Conservation (phyloP, 2,888 invertebrate genomes). For the Zaprionus bogoriensis region DNA sequence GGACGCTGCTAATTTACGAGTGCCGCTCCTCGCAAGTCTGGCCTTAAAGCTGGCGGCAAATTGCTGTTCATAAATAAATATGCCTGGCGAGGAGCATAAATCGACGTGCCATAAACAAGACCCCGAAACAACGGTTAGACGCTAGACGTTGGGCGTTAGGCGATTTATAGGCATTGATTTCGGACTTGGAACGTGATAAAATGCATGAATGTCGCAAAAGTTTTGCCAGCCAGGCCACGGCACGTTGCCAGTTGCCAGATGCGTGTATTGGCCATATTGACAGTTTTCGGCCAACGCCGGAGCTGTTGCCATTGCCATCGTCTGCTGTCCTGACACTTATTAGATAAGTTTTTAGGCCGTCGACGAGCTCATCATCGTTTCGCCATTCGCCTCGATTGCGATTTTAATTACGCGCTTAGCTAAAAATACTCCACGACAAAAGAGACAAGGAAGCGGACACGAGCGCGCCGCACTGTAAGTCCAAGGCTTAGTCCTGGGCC, state of each 20-base stretch:
- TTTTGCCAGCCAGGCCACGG: constrained; percentile 8
- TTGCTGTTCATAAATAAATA: constrained; percentile 74
- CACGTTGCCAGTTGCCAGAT: constrained; percentile 36
- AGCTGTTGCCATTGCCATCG: constrained; percentile 26
- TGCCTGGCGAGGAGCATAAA: constrained; percentile 67
- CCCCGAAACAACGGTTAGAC: constrained; percentile 7
- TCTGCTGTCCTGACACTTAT: constrained; percentile 78
- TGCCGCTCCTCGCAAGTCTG: constrained; percentile 1
- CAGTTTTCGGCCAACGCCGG: constrained; percentile 11
- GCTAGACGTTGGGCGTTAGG: constrained; percentile 36
- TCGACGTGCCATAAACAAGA: constrained; percentile 64
- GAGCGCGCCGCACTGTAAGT: constrained; percentile 36
- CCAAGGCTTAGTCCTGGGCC: constrained; percentile 51
- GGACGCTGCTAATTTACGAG: constrained; percentile 64
- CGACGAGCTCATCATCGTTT: constrained; percentile 62
- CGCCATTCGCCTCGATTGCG: constrained; percentile 44
- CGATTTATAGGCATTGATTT: constrained; percentile 73
- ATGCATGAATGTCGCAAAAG: constrained; percentile 37
- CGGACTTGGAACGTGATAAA: constrained; percentile 54
- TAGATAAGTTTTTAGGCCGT: constrained; percentile 71
- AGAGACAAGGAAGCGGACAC: not conserved
- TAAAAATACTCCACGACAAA: constrained; percentile 35
- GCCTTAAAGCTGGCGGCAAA: constrained; percentile 70
- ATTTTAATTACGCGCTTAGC: constrained; percentile 69
- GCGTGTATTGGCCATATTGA: constrained; percentile 6